Base-by-base conservation (phyloP, 2,113 vertebrate genomes). In the Spizaetus ornatus region DNA sequence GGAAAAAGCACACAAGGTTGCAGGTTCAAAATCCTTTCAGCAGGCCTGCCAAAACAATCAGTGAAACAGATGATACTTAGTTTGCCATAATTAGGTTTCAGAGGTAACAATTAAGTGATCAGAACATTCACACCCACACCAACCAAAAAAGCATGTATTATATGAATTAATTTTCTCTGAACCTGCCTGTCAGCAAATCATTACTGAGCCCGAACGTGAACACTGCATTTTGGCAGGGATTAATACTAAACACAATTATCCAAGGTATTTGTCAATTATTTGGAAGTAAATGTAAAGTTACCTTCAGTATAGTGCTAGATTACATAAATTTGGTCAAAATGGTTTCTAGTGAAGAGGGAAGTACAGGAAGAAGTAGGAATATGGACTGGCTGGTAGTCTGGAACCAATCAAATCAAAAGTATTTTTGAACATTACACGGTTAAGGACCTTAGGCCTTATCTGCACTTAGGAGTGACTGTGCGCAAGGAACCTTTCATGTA, bases 31-130 rank as follows among this genome's bases (percentile, higher is more conserved):
- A 82, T 79, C 59, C 56, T 72, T 96, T 78, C 66, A 63, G 77
- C 13, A 82, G 56, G 66, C 66, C 66, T 85, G 92, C 78, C 82
- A 93, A 94, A 96, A 77, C 84, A 82, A 56, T 61, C 90, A 70
- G 62, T 82, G 70, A 91, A 95, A 96, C 3, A 10, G 43, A 85
- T 90, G 70, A 93, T 96, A 72, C 84, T 82, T 19, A 83, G 85
- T 82, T 95, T 94, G 86, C 86, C 84, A 58, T 91, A 96, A 94
- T 91, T 90, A 94, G 73, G 70, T 73, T 95, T 87, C 74, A 87
- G 93, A 94, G 87, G 93, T 95, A 96, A 96, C 81, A 93, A 96
- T 93, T 95, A 96, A 94, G 70, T 80, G 56, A 97, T 94, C 89
- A 94, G 96, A 96, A 96, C 90, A 85, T 80, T 93, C 87, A 93